Percentiles rank a stretch among this genome's conserved stretches.
These are phyloP conservation scores for Megalopta genalis DNA, from an alignment of 1,140 invertebrate species.

Conservation along the genomic window DNA sequence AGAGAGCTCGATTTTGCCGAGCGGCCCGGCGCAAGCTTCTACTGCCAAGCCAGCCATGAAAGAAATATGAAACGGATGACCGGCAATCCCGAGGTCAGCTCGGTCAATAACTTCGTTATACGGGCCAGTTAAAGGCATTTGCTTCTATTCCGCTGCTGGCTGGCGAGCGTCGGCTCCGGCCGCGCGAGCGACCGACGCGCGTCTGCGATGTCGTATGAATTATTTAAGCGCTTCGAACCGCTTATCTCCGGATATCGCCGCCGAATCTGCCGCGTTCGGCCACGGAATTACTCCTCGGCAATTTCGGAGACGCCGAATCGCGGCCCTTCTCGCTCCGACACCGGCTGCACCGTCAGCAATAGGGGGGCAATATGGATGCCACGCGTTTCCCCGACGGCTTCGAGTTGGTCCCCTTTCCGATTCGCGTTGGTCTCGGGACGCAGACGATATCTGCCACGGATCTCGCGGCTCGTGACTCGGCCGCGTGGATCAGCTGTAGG, in stretches of 20 bases:
- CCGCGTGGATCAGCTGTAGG: slow-evolving; percentile 36
- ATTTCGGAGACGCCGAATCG: too few relatives aligned
- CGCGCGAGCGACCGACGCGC: neutral
- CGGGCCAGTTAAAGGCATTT: slow-evolving; percentile 45
- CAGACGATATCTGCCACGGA: slow-evolving; percentile 8
- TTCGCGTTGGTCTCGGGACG: slow-evolving; percentile 47
- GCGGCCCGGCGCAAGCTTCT: neutral
- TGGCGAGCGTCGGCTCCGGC: slow-evolving; percentile 3
- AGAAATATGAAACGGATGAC: slow-evolving; percentile 47
- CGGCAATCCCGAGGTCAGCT: slow-evolving; percentile 40
- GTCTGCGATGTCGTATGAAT: slow-evolving; percentile 13
- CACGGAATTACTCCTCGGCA: too few relatives aligned
- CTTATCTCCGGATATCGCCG: neutral
- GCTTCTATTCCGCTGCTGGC: slow-evolving; percentile 30
- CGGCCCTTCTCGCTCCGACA: too few relatives aligned
- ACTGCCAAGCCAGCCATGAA: slow-evolving; percentile 24
- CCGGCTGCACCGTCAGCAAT: too few relatives aligned
- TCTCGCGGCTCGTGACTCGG: slow-evolving; percentile 45
- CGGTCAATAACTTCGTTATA: slow-evolving; percentile 52
- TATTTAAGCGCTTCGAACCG: slow-evolving; percentile 13
- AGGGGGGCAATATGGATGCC: too few relatives aligned
- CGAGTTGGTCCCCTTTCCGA: slow-evolving; percentile 44
- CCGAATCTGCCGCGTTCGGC: too few relatives aligned
- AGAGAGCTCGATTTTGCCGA: neutral
- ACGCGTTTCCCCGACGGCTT: slow-evolving; percentile 38